Percentiles rank a stretch among this genome's conserved stretches.
These are phyloP conservation scores for Phoebastria nigripes DNA, from an alignment of 2,797 vertebrate species.

Conservation along the genomic window DNA sequence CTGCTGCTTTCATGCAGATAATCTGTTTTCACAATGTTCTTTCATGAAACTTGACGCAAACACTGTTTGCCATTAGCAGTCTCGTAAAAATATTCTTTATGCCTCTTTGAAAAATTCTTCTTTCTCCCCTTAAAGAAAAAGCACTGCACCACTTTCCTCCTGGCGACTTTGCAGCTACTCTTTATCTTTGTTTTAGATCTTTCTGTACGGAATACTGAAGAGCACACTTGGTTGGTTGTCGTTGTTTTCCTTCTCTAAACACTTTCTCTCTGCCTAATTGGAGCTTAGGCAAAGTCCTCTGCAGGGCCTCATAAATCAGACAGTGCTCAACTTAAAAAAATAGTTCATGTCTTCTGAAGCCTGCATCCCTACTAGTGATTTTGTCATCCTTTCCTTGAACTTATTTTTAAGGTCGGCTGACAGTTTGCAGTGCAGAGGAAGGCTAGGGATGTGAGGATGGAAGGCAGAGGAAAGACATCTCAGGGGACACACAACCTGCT, in stretches of 20 bases:
- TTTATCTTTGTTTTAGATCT: not conserved
- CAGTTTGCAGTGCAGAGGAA: not conserved
- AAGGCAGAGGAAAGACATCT: not conserved
- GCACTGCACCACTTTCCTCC: not conserved
- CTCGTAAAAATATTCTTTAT: not conserved
- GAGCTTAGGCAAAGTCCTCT: not conserved
- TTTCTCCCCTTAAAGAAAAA: not conserved
- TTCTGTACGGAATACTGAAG: not conserved
- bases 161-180: not conserved
- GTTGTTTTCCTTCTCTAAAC: not conserved
- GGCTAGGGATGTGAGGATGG: not conserved
- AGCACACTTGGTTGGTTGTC: not conserved
- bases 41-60: not conserved
- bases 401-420: not conserved
- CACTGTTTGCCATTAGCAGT: not conserved
- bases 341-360: not conserved
- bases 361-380: not conserved
- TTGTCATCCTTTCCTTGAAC: not conserved
- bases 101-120: not conserved
- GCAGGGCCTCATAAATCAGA: not conserved
- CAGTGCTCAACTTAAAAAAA: not conserved
- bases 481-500: not conserved
- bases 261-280: not conserved
- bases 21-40: not conserved
- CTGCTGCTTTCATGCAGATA: not conserved